Conservation (phyloP, 2,888 invertebrate species). For the Phragmatobia fuliginosa region DNA sequence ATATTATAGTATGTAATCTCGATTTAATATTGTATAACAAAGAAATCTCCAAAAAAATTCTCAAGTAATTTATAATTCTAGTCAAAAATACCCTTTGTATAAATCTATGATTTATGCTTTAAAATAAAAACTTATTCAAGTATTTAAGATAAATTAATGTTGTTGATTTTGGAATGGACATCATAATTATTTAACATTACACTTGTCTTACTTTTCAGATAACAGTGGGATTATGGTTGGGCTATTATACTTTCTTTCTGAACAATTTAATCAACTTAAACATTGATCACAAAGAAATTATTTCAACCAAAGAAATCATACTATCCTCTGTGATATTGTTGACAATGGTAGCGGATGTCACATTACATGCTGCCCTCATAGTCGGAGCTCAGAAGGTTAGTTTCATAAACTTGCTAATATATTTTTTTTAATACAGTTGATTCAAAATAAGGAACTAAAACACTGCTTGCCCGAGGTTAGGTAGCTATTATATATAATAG, state of each 20-base stretch:
- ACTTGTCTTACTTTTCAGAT: no score
- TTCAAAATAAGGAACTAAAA: no score
- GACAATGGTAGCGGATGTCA: background rate
- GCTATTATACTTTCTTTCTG: background rate
- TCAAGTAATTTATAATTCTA: no score
- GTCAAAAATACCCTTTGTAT: no score
- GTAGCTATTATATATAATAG: no score
- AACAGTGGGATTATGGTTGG: background rate
- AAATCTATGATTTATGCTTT: background rate
- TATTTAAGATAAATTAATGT: background rate
- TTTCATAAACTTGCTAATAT: background rate
- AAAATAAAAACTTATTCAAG: background rate
- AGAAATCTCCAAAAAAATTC: no score
- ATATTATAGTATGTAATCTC: no score
- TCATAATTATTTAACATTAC: background rate
- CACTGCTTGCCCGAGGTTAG: no score
- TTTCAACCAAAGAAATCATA: background rate
- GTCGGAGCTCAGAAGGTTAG: conserved; percentile 5
- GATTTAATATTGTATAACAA: no score
- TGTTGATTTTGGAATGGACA: background rate
- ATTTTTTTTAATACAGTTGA: no score
- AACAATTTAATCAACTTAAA: background rate
- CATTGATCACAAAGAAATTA: no score
- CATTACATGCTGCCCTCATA: background rate
- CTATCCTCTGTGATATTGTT: background rate